Evolutionary conservation across 2,888 invertebrate species (phyloP), one percentile per base, ranked within the genome.

Genomic region (Adelognathus sp.): DNA sequence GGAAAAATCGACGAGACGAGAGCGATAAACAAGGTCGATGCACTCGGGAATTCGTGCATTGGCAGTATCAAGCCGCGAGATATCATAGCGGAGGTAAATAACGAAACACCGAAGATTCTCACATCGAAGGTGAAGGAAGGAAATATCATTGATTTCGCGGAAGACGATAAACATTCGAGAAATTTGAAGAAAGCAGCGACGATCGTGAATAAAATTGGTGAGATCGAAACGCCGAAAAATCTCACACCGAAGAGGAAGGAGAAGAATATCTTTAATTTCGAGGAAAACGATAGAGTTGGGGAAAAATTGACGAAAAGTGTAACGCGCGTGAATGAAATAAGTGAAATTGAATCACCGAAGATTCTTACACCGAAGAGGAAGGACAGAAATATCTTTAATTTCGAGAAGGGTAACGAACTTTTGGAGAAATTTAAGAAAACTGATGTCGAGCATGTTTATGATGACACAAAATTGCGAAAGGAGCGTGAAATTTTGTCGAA

Each of bases 391-490:
- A 21, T 54, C 1, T 9, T 14, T 1, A 56, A 72, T 44, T 18
- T 67, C 16, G 63, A 61, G 0, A 39, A 54, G 6, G 52, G 46
- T 1, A 16, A 24, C 1, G 18, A 61, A 27, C 3, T 31, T 29
- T 9, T 24, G 11, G 27, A 52, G 7, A 58, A 52, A 46, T 56
- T 31, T n/a, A 46, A 60, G 33, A 39, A 1, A 18, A 67, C n/a
- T 18, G 27, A 71, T 21, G 41, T 58, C n/a, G 60, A 79, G 29
- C 41, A 74, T 78, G 67, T 46, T 46, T 41, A 36, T 39, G 56
- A 80, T 33, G 7, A 14, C 18, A 14, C 63, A 27, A 72, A 81
- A 39, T 44, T 72, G 18, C 66, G 44, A 54, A 75, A 64, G 24
- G 46, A 56, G n/a, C 66, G 24, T 9, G 63, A 69, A 50, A 16